Evolutionary conservation across 2,888 invertebrate species (phyloP), one percentile per base, ranked within the genome.

Genomic region (Brassicogethes aeneus): DNA sequence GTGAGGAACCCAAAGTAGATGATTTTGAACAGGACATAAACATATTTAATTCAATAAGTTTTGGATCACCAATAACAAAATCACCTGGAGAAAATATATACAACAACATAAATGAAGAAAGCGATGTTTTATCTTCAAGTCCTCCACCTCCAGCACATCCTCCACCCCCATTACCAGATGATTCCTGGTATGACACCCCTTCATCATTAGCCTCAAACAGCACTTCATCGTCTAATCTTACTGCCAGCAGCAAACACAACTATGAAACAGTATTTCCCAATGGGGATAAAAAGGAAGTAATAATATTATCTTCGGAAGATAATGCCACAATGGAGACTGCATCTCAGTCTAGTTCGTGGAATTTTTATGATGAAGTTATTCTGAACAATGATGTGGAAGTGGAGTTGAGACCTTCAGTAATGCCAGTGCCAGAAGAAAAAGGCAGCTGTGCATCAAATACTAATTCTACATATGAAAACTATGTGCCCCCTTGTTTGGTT

Each of bases 141-240:
- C 65, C 70, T 40, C 75, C 76, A 30, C 76, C 77, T 12, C 75
- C 76, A n/a, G 56, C 66, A 16, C 74, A 75, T 55, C 76, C 77
- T 33, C 76, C 76, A 38, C 76, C 76, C n/a, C 75, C 75, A 34
- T 64, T 50, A 13, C 72, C 75, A 17, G 71, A 73, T 48, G 75
- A 75, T 55, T 68, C 70, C 17, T 65, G 74, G 43, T 76, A 77
- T 53, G 76, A 77, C 56, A 71, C 74, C 45, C 65, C 76, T 17
- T 17, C 49, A 5, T 50, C 53, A 2, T 57, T 52, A 55, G 62
- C 43, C 37, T 60, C 55, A 42, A 66, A 65, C 44, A 66, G 65
- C 45, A 68, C 65, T 14, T 54, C 66, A 7, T 16, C 56, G 42
- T 64, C 64, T 2, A 40, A 34, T 37, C 5, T 16, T 5, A 23